Evolutionary conservation across 2,888 invertebrate genomes (phyloP).

Genomic region (Taphrorychus bicolor): DNA sequence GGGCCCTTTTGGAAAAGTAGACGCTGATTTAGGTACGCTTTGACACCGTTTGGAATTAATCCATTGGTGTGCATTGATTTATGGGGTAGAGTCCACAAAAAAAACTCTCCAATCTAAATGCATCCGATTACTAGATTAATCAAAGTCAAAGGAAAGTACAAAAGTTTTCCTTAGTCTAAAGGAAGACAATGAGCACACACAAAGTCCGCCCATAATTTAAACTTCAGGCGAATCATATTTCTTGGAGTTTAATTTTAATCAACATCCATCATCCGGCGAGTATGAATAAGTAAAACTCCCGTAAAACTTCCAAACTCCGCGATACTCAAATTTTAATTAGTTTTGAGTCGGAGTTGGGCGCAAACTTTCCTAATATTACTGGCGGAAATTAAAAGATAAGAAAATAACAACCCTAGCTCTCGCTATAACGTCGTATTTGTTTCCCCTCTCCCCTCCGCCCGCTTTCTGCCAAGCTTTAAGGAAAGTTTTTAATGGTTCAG

Average conservation of each 20-base stretch:
- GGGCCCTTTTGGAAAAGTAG: constrained; percentile 23
- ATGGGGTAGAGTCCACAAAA: background rate
- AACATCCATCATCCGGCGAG: constrained; percentile 56
- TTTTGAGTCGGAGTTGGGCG: constrained; percentile 51
- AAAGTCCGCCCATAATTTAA: constrained; percentile 4
- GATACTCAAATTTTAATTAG: constrained; percentile 61
- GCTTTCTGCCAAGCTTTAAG: constrained; percentile 22
- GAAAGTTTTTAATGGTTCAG: constrained; percentile 39
- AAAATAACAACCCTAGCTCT: constrained; percentile 49
- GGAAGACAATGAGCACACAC: background rate
- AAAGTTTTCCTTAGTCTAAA: background rate
- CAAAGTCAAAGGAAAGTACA: background rate
- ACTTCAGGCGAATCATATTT: constrained; percentile 17
- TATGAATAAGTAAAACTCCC: constrained; percentile 60
- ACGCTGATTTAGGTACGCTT: constrained; percentile 17
- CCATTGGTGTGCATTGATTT: background rate
- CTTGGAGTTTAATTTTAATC: constrained; percentile 40
- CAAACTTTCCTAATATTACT: constrained; percentile 54
- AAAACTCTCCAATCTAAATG: background rate
- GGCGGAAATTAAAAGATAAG: constrained; percentile 62
- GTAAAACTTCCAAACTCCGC: constrained; percentile 57
- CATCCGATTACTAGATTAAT: background rate
- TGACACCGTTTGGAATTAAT: constrained; percentile 20
- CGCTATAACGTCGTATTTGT: constrained; percentile 29
- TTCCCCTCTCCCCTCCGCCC: constrained; percentile 12